Conservation (phyloP, 1,140 invertebrate species). For the Charaxes varanes region DNA sequence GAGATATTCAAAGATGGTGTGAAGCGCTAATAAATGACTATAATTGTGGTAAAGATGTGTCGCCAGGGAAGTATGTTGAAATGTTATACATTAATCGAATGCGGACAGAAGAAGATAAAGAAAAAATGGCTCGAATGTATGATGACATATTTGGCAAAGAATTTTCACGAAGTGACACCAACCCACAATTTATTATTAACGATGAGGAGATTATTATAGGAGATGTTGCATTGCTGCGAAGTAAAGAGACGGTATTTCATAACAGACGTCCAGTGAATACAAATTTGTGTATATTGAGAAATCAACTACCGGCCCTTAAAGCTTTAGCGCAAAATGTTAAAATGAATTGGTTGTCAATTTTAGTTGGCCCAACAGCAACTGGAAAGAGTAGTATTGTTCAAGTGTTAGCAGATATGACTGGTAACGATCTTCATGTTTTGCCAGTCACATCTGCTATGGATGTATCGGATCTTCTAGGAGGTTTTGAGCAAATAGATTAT, state of each 20-base stretch:
- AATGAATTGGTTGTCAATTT: conserved; percentile 93
- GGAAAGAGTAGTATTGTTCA: conserved; percentile 91
- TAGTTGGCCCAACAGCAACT: conserved; percentile 86
- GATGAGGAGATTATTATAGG: conserved; percentile 75
- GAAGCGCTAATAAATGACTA: conserved; percentile 74
- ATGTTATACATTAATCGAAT: conserved; percentile 90
- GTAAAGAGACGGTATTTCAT: conserved; percentile 53
- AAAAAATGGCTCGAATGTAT: conserved; percentile 78
- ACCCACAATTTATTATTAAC: conserved; percentile 72
- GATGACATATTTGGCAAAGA: conserved; percentile 74
- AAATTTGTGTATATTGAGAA: conserved; percentile 78
- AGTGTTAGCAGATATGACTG: conserved; percentile 83
- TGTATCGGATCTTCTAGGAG: conserved; percentile 94
- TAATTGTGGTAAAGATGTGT: conserved; percentile 28
- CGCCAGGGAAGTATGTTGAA: conserved; percentile 81
- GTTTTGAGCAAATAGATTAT: conserved; percentile 93
- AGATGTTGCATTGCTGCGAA: conserved; percentile 72
- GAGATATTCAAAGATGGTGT: conserved; percentile 96
- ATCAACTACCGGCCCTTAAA: conserved; percentile 80
- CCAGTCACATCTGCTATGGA: conserved; percentile 96
- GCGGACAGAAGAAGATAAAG: conserved; percentile 82
- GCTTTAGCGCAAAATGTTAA: conserved; percentile 88
- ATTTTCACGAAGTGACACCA: conserved; percentile 66
- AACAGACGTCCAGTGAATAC: conserved; percentile 51
- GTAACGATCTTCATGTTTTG: conserved; percentile 83